Percentiles rank a stretch among this genome's conserved stretches.
Conservation (phyloP, 2,888 invertebrate species). For the Agelastica alni region DNA sequence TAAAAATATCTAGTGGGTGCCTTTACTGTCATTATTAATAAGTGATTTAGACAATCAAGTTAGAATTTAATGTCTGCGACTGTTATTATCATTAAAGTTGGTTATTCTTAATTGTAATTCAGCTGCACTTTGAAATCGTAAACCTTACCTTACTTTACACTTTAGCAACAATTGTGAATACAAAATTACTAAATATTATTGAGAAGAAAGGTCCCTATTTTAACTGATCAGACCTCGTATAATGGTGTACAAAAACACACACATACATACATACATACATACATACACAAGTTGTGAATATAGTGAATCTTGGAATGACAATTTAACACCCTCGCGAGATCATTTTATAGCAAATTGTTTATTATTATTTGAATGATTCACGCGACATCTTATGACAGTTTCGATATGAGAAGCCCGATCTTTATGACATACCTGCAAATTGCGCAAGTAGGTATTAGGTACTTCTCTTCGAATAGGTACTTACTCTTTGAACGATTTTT, state of each 20-base stretch:
- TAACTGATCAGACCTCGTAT: too few species aligned
- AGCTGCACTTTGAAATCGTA: background rate
- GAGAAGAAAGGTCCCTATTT: too few species aligned
- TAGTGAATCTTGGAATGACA: constrained; percentile 1
- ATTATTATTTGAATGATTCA: constrained; percentile 17
- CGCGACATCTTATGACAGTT: constrained; percentile 18
- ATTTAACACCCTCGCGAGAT: constrained; percentile 14
- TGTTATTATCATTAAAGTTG: too few species aligned
- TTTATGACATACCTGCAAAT: constrained; percentile 13
- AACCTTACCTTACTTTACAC: too few species aligned
- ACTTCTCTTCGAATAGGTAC: constrained; percentile 1
- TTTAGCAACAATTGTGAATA: too few species aligned
- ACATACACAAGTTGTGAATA: background rate
- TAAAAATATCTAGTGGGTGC: too few species aligned
- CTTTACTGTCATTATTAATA: too few species aligned
- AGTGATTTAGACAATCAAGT: too few species aligned
- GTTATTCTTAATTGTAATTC: background rate
- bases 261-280: background rate
- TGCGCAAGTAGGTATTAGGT: constrained; percentile 2
- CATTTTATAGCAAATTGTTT: constrained; percentile 13
- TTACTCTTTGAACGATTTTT: constrained; percentile 3
- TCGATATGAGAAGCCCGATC: constrained; percentile 9
- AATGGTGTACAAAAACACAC: too few species aligned
- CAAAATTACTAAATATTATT: too few species aligned
- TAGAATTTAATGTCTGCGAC: too few species aligned